Evolutionary conservation across 2,113 vertebrate genomes (phyloP), one percentile per base, ranked within the genome.

Genomic region (Caranx ignobilis): DNA sequence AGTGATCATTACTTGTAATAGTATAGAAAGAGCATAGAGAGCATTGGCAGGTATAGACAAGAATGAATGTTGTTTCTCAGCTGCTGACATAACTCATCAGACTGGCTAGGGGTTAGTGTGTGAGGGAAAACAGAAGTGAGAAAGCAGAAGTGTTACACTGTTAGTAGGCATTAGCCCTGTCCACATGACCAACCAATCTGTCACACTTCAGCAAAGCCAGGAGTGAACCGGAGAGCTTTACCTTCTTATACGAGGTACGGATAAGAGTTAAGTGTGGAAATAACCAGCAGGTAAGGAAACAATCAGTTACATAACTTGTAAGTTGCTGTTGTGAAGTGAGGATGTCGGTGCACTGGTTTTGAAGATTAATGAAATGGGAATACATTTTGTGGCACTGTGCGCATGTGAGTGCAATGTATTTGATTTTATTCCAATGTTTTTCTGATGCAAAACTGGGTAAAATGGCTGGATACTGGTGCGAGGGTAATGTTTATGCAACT

Each of bases 101-200:
- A 37, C 37, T 48, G 34, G 19, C 52, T 26, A 75, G 75, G 68
- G 11, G 21, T 66, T 45, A 18, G 61, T 73, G 11, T n/a, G 0
- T 60, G 54, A 2, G 8, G 39, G 8, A 2, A 79, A 31, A 37
- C 83, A 85, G 89, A 91, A 92, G 78, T 87, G 55, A 79, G 41
- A 84, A 89, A 88, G 84, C 76, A 77, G 91, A 90, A 90, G 67
- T 81, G 6, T 56, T 16, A 6, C 11, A 16, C 2, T 31, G 11
- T 69, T 73, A 87, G 68, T 71, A 0, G 0, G 0, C 35, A 75
- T 68, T 54, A 45, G 65, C 16, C 0, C 2, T 32, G 7, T 62
- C 18, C 85, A 74, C 59, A 19, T 81, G 79, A 90, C 75, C 16
- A 32, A 16, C 47, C 54, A 60, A 83, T 79, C 65, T 34, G 68